These are phyloP conservation scores for Griposia aprilina DNA, from an alignment of 2,888 invertebrate species.

Conservation along the genomic window DNA sequence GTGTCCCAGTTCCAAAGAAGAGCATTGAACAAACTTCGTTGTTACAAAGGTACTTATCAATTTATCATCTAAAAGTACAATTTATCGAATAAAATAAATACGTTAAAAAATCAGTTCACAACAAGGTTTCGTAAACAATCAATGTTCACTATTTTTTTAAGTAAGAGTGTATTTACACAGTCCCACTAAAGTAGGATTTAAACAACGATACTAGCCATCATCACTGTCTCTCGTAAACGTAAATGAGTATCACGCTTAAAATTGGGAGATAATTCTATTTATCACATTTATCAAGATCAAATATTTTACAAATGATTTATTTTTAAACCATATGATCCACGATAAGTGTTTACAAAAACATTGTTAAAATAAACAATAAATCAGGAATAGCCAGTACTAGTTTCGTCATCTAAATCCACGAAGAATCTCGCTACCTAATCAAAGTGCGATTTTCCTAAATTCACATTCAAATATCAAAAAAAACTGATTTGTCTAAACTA, in stretches of 20 bases:
- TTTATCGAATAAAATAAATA: constrained; percentile 67
- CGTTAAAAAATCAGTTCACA: constrained; percentile 76
- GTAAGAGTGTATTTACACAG: constrained; percentile 49
- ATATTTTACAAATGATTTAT: neutral
- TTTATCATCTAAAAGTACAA: constrained; percentile 58
- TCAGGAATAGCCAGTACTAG: neutral
- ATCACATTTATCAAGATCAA: constrained; percentile 1
- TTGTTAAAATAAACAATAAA: neutral
- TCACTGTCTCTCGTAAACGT: neutral
- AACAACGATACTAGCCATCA: constrained; percentile 23
- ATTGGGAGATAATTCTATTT: neutral
- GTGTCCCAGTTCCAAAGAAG: constrained; percentile 62
- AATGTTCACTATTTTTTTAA: constrained; percentile 44
- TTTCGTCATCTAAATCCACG: constrained; percentile 34
- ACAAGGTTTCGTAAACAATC: constrained; percentile 57
- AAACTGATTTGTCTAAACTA: constrained; percentile 31
- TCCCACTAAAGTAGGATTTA: constrained; percentile 7
- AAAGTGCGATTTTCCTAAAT: constrained; percentile 31
- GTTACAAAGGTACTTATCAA: constrained; percentile 61
- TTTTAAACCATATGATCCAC: neutral
- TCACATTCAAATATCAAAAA: constrained; percentile 34
- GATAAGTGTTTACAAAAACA: neutral
- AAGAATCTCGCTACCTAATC: constrained; percentile 31
- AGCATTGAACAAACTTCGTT: constrained; percentile 65
- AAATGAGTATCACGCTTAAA: neutral